These are phyloP conservation scores for Oreotragus oreotragus DNA, from an alignment of 2,113 vertebrate genomes.

Conservation along the genomic window DNA sequence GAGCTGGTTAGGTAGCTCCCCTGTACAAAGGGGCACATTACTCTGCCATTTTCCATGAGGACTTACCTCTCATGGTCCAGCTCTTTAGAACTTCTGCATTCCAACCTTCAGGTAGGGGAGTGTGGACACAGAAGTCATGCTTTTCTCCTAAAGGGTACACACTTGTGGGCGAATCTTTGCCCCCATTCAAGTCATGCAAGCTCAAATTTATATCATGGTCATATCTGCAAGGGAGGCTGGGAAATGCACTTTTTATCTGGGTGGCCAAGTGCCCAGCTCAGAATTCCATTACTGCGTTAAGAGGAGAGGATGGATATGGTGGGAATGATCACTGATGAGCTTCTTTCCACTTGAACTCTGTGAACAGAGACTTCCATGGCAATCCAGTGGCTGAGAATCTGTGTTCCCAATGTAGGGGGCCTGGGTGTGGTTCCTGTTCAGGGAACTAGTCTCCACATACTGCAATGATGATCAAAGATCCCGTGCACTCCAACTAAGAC, in stretches of 20 bases:
- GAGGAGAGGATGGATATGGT: background rate
- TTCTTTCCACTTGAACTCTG: background rate
- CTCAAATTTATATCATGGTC: background rate
- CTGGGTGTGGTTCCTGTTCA: background rate
- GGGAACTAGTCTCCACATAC: background rate
- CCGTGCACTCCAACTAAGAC: fast-evolving
- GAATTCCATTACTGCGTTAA: background rate
- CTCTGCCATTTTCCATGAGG: background rate
- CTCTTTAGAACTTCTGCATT: background rate
- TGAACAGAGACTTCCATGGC: background rate
- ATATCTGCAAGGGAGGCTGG: background rate
- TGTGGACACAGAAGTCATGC: background rate
- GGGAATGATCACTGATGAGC: background rate
- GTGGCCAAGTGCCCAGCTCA: background rate
- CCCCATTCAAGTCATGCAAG: background rate
- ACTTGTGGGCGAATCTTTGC: background rate
- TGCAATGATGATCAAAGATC: background rate
- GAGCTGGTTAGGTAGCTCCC: background rate
- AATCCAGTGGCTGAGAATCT: background rate
- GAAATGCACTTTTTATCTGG: background rate
- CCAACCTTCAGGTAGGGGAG: background rate
- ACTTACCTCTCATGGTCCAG: background rate
- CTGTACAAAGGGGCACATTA: background rate
- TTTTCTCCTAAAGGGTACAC: background rate
- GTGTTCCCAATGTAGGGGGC: background rate